A percentile compares a stretch with the other conserved stretches of the same genome.
Evolutionary conservation across 2,113 vertebrate species (phyloP).

Genomic region (Pao palembangensis): DNA sequence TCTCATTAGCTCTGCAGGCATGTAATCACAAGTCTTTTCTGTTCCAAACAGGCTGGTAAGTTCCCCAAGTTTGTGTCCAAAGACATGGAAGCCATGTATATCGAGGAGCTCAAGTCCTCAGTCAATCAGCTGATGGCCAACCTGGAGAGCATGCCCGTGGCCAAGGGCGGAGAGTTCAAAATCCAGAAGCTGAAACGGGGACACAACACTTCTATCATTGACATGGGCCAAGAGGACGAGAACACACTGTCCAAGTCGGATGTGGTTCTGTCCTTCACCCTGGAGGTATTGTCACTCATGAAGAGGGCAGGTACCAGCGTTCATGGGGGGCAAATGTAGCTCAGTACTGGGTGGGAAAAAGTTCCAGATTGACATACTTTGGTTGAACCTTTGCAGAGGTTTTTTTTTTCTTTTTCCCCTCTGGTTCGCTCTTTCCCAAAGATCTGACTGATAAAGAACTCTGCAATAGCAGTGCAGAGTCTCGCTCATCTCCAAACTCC

Average conservation of each 20-base stretch:
- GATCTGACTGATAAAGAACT: too few relatives aligned
- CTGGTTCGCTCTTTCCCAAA: neutral
- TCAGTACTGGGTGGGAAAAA: neutral
- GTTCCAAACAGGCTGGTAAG: conserved; percentile 84
- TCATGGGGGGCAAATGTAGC: neutral
- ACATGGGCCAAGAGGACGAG: conserved; percentile 99
- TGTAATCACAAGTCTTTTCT: conserved; percentile 5
- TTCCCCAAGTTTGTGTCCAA: conserved; percentile 99
- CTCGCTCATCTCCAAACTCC: too few relatives aligned
- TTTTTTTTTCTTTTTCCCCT: neutral
- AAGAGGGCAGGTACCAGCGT: neutral
- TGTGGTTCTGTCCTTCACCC: conserved; percentile 91
- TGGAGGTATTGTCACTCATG: conserved; percentile 80
- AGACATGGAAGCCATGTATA: conserved; percentile 99
- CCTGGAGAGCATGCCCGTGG: conserved; percentile 98
- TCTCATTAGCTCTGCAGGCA: neutral
- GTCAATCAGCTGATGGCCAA: conserved; percentile 99
- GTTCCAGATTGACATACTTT: too few relatives aligned
- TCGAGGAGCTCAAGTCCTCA: conserved; percentile 95
- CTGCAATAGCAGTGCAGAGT: too few relatives aligned
- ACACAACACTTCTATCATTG: conserved; percentile 98
- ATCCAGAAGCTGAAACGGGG: conserved; percentile 96
- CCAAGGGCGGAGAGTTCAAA: conserved; percentile 98
- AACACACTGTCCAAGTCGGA: conserved; percentile 99
- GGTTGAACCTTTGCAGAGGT: neutral